Base-by-base conservation (phyloP, 2,888 invertebrate species). In the Aspidapion aeneum region DNA sequence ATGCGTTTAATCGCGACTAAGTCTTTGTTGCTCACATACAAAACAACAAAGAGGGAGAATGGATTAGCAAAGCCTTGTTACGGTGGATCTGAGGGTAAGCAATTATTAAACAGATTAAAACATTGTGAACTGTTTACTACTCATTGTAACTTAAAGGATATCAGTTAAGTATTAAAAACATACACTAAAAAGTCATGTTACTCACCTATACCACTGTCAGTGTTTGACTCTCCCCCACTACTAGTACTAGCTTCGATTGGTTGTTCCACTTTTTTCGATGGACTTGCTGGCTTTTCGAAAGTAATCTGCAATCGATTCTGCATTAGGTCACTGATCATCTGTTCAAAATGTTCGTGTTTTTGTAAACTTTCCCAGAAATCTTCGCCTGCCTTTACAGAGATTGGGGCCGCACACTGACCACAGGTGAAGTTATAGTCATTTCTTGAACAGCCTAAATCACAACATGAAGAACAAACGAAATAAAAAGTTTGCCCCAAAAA, bases 291-390 rank as follows among this genome's bases (percentile, higher is more conserved):
- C 18, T 60, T 49, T 48, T 62, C 55, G 22, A 35, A n/a, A 18
- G 18, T 18, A 52, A 57, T 57, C 52, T 60, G 21, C 1, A 65
- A 48, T 55, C 22, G 18, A 57, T 66, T 65, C 56, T 60, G 63
- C n/a, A 68, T 63, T 64, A 64, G 59, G 52, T 70, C 57, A 21
- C 9, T 52, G 52, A 62, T 70, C n/a, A 61, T 57, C 19, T 70
- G 61, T 51, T 74, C 73, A 56, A 72, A 68, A 64, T 75, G 75
- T 20, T 72, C 66, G 58, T 75, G 74, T 21, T 63, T 62, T 62
- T 73, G 71, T 35, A 73, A 54, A 20, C 52, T 60, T 9, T 63
- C 64, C 75, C 74, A 75, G 19, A 70, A 55, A 63, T 75, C 66
- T 57, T 66, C 52, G 3, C 66, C 58, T 12, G 67, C 62, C 49